Evolutionary conservation across 2,888 invertebrate genomes (phyloP), one percentile per base, ranked within the genome.

Genomic region (Drosophila recens): DNA sequence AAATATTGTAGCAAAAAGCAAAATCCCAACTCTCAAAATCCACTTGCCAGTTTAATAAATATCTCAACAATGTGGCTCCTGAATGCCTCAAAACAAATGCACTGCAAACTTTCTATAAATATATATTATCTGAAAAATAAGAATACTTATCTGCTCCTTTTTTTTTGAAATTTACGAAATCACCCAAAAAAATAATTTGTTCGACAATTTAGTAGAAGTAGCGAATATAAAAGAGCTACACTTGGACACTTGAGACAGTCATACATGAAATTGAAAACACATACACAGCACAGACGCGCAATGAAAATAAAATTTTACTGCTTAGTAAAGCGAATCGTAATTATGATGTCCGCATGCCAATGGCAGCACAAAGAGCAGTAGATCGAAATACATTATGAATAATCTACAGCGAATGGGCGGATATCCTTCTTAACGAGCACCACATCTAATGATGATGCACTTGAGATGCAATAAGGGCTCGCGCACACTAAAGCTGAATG

Each of bases 341-440:
- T 89, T 89, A 80, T 74, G 64, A 67, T 83, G 71, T 83, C 67
- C 69, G 77, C 84, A 87, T 83, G 66, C 65, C 80, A 67, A 64
- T 33, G 61, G 34, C 40, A 53, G 62, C 36, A 45, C 30, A 53
- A 52, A 36, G 40, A 9, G 17, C 27, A 56, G 27, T 52, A 65
- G 45, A 67, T 77, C 63, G 38, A 27, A 59, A 48, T 56, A 61
- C 46, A 59, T 75, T 46, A 63, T 57, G 59, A 69, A 57, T 67
- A 63, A 76, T 64, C 61, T 65, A 66, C 75, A 62, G 65, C 48
- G 45, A 73, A 64, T 62, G 74, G 75, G 75, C 90, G 85, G 85
- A 85, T 88, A 85, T 85, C 85, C 85, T 85, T 82, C 90, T 85
- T 88, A 82, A 79, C 54, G 59, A 58, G 46, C 63, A 69, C 15